Evolutionary conservation across 2,797 vertebrate genomes (phyloP).

Genomic region (Centroberyx gerrardi): DNA sequence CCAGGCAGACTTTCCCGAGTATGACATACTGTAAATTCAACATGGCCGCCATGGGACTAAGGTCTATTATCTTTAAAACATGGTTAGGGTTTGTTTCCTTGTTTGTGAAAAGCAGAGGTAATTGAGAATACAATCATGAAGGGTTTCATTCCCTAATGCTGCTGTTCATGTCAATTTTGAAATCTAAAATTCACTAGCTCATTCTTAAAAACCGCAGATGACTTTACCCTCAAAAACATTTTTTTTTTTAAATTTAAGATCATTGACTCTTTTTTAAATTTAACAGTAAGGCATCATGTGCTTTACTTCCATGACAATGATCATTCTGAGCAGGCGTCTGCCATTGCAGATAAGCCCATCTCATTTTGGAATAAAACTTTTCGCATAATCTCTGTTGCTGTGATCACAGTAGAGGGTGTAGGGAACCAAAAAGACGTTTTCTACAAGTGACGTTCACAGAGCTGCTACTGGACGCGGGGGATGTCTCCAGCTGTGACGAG

Average conservation of each 20-base stretch:
- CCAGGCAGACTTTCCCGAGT: too few relatives aligned
- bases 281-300: background rate
- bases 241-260: background rate
- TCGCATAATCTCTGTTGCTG: background rate
- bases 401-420: constrained; percentile 28
- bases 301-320: background rate
- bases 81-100: too few relatives aligned
- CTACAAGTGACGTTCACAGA: constrained; percentile 3
- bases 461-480: constrained; percentile 5
- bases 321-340: background rate
- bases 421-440: constrained; percentile 7
- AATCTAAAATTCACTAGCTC: too few relatives aligned
- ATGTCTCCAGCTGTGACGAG: background rate
- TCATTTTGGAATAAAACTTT: background rate
- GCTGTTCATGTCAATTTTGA: too few relatives aligned
- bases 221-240: too few relatives aligned
- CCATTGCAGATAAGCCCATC: background rate
- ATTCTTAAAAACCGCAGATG: too few relatives aligned
- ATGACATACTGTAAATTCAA: too few relatives aligned
- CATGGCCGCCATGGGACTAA: too few relatives aligned
- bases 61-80: too few relatives aligned
- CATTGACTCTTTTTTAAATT: background rate
- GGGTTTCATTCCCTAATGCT: too few relatives aligned
- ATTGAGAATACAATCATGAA: too few relatives aligned
- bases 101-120: too few relatives aligned